These are phyloP conservation scores for Arizona elegans DNA, from an alignment of 2,113 vertebrate species.

Conservation along the genomic window DNA sequence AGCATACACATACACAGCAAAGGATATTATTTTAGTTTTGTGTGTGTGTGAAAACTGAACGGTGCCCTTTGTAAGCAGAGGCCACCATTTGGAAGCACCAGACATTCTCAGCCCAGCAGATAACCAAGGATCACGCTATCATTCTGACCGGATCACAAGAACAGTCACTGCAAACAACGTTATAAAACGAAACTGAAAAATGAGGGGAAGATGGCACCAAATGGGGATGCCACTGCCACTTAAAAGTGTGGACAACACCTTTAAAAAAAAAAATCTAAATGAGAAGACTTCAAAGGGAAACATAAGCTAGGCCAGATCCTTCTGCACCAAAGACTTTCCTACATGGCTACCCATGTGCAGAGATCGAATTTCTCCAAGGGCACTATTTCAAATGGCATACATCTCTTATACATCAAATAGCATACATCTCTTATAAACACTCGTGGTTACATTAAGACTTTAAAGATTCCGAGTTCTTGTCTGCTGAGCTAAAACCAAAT, in stretches of 20 bases:
- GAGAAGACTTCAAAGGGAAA: neutral
- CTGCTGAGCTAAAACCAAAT: neutral
- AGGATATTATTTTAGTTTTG: neutral
- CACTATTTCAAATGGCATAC: neutral
- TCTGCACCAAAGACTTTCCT: neutral
- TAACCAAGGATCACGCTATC: neutral
- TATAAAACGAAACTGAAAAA: neutral
- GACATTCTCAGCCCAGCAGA: neutral
- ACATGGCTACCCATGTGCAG: neutral
- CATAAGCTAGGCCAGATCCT: neutral
- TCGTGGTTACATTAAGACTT: neutral
- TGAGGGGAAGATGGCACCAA: neutral
- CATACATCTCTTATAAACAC: neutral
- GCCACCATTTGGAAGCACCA: neutral
- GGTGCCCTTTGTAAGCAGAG: neutral
- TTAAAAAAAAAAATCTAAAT: neutral
- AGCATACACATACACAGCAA: neutral
- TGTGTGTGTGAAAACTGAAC: neutral
- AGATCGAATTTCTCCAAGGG: neutral
- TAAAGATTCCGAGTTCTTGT: neutral
- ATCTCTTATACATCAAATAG: neutral
- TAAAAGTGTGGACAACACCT: neutral
- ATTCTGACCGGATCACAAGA: neutral
- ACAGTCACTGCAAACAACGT: neutral
- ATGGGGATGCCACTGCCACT: neutral